Percentiles rank a stretch among this genome's conserved stretches.
phyloP scores from a whole-genome alignment of 2,113 vertebrate genomes.

The Corythaixoides concolor region DNA sequence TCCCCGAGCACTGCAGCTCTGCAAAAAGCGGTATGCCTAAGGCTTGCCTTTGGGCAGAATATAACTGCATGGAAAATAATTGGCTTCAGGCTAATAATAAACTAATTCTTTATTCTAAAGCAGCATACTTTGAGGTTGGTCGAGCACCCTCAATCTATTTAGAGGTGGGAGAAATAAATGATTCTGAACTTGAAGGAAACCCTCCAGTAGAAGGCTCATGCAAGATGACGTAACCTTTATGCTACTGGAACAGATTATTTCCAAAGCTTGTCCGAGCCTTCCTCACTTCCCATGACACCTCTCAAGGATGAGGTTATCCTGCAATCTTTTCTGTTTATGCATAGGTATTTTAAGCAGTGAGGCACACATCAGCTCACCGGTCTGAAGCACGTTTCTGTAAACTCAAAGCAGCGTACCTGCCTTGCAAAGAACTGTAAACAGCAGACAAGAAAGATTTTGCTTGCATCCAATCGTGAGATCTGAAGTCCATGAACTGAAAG shows the following conservation, averaged over 20 bases:
- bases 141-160: not conserved
- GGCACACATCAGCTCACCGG: not conserved
- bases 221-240: not conserved
- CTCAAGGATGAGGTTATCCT: not conserved
- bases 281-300: fast-evolving
- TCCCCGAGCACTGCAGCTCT: not conserved
- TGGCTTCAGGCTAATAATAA: not conserved
- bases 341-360: not conserved
- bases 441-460: not conserved
- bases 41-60: not conserved
- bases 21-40: not conserved
- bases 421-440: not conserved
- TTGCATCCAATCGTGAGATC: not conserved
- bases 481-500: not conserved
- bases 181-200: slow-evolving; percentile 46
- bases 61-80: not conserved
- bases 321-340: not conserved
- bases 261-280: slow-evolving; percentile 1
- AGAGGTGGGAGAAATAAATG: not conserved
- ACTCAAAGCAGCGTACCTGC: not conserved
- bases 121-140: not conserved
- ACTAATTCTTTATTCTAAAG: not conserved
- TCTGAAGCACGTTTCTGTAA: not conserved
- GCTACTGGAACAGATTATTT: slow-evolving; percentile 18
- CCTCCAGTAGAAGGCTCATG: slow-evolving; percentile 14